Percentiles rank a stretch among this genome's conserved stretches.
phyloP scores from a whole-genome alignment of 2,113 vertebrate genomes.

The Melanostigma gelatinosum region DNA sequence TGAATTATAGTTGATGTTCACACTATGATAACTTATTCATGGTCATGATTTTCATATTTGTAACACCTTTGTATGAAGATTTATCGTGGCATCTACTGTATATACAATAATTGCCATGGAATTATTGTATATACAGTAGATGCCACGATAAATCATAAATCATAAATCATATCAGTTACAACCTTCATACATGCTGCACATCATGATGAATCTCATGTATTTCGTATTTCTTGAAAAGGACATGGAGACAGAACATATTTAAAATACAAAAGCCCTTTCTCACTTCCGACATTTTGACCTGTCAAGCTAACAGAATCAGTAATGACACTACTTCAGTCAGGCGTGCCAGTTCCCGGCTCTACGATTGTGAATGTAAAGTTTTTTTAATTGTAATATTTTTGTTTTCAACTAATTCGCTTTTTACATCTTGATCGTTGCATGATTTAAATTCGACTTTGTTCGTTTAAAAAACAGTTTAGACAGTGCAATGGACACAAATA shows the following conservation, averaged over 20 bases:
- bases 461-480: slow-evolving; percentile 1
- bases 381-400: not conserved
- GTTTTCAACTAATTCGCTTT: not conserved
- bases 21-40: not conserved
- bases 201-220: not conserved
- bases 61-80: slow-evolving; percentile 14
- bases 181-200: not conserved
- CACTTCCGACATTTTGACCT: not conserved
- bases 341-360: not conserved
- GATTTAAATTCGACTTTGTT: not conserved
- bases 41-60: not conserved
- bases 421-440: not conserved
- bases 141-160: too few relatives aligned
- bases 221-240: not conserved
- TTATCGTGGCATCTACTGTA: slow-evolving; percentile 1
- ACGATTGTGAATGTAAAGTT: not conserved
- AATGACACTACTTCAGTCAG: not conserved
- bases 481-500: not conserved
- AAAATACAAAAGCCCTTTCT: not conserved
- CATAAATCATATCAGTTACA: not conserved
- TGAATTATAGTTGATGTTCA: not conserved
- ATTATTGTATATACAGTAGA: too few relatives aligned
- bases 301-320: not conserved
- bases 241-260: not conserved
- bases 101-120: not conserved